phyloP scores from a whole-genome alignment of 2,888 invertebrate genomes.

The Tinea trinotella region DNA sequence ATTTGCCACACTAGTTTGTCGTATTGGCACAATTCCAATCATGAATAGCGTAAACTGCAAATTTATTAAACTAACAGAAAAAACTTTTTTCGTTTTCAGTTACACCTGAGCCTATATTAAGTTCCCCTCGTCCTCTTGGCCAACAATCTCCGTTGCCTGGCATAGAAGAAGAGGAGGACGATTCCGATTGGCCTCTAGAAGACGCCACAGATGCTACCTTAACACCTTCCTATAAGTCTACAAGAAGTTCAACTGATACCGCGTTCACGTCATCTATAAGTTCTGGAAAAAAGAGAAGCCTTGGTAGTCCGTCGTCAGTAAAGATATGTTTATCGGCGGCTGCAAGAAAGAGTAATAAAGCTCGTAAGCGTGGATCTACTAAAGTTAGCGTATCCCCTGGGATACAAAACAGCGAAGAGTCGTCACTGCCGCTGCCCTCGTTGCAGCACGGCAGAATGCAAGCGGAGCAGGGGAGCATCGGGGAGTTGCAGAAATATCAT shows the following conservation, averaged over 20 bases:
- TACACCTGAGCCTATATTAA: slow-evolving; percentile 66
- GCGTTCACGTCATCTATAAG: slow-evolving; percentile 63
- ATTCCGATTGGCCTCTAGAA: slow-evolving; percentile 73
- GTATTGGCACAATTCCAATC: slow-evolving; percentile 14
- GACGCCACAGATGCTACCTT: slow-evolving; percentile 65
- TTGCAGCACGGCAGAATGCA: slow-evolving; percentile 81
- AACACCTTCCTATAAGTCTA: slow-evolving; percentile 66
- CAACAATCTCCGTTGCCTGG: slow-evolving; percentile 85
- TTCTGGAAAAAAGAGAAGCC: slow-evolving; percentile 65
- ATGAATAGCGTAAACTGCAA: not conserved
- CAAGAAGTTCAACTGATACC: slow-evolving; percentile 65
- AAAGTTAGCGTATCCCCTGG: slow-evolving; percentile 40
- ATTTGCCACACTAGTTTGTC: slow-evolving; percentile 4
- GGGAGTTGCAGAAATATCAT: slow-evolving; percentile 91
- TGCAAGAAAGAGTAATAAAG: slow-evolving; percentile 64
- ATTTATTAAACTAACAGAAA: not conserved
- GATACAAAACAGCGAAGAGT: slow-evolving; percentile 46
- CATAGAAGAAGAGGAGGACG: slow-evolving; percentile 87
- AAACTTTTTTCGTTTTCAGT: slow-evolving; percentile 51
- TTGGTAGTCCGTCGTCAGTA: slow-evolving; percentile 73
- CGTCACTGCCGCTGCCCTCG: slow-evolving; percentile 37
- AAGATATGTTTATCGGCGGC: slow-evolving; percentile 71
- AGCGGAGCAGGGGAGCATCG: slow-evolving; percentile 93
- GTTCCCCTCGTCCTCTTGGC: slow-evolving; percentile 71
- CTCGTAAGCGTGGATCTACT: slow-evolving; percentile 64